Evolutionary conservation across 2,797 vertebrate species (phyloP).

Genomic region (Eupleurogrammus muticus): DNA sequence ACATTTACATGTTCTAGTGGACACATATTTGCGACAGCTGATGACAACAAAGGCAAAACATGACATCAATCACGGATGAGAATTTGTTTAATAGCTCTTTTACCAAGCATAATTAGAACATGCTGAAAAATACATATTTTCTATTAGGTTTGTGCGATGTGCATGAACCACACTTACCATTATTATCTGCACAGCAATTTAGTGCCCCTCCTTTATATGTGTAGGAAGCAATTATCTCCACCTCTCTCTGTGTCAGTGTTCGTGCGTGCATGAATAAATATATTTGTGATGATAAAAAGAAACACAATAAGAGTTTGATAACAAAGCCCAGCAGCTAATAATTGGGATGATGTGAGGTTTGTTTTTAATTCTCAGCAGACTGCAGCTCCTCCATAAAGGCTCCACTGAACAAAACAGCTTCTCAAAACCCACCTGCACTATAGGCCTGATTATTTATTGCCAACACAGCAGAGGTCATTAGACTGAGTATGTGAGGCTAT

Average conservation of each 20-base stretch:
- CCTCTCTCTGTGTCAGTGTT: not conserved
- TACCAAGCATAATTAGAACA: not conserved
- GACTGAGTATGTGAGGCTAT: conserved; percentile 21
- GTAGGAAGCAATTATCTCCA: conserved; percentile 31
- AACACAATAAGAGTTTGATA: not conserved
- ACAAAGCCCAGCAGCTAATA: conserved; percentile 19
- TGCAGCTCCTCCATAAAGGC: conserved; percentile 13
- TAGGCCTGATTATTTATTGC: conserved; percentile 43
- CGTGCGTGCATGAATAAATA: not conserved
- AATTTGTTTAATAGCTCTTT: not conserved
- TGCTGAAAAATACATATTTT: not conserved
- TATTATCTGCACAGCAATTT: conserved; percentile 20
- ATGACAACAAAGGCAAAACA: not conserved
- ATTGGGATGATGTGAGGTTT: conserved; percentile 16
- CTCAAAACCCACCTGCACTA: conserved; percentile 28
- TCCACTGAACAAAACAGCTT: conserved; percentile 8
- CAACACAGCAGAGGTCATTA: conserved; percentile 36
- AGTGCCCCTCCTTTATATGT: conserved; percentile 22
- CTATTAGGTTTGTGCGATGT: conserved; percentile 13
- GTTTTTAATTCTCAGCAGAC: conserved; percentile 34
- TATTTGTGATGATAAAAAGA: conserved; percentile 21
- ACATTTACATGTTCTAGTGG: conserved; percentile 1
- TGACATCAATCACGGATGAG: not conserved
- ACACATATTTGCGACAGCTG: not conserved
- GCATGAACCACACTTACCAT: not conserved